Base-by-base conservation (phyloP, 1,140 invertebrate genomes). In the Drosophila bocqueti region DNA sequence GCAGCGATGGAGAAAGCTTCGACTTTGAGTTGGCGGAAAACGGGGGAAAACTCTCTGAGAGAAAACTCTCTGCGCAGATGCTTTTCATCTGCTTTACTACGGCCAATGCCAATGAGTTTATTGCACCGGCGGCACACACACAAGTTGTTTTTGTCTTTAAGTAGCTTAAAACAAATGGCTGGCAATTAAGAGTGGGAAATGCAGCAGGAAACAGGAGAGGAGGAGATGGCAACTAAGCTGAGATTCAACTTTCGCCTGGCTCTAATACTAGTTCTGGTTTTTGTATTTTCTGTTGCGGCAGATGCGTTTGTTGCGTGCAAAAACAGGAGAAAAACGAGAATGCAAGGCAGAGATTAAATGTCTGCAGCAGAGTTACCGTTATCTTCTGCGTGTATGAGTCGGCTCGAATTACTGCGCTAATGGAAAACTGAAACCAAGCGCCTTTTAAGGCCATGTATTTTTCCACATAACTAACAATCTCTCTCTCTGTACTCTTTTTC, bases 311-410 rank as follows among this genome's bases (percentile, higher is more conserved):
- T 36, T 66, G 67, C 64, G 38, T 68, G 67, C 46, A 71, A 50
- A 42, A 42, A 64, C 50, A 64, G 21, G 47, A 29, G 21, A 31
- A 43, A 72, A 75, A 83, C 68, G 73, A 78, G 80, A 67, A 69
- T 73, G 26, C 67, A 64, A 58, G 52, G 36, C 52, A 57, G 60
- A 79, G 78, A 84, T 90, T 84, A 73, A 89, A 72, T 87, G 85
- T 81, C 83, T 87, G 61, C 55, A 63, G 83, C 68, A 49, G 52
- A 60, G 50, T 29, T 42, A 81, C 84, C 85, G 84, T 90, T 89
- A 83, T 38, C 60, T 24, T 45, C 24, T 16, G 21, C 40, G 50
- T 62, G 31, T 24, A 29, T 61, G 57, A 29, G 31, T 59, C 29
- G 34, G 45, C 64, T 80, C 77, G 67, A 54, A 57, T 83, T 84